Percentiles rank a stretch among this genome's conserved stretches.
Evolutionary conservation across 53 echinoderm and acorn worm genomes (phyloP).

Genomic region (Henricia sp.): DNA sequence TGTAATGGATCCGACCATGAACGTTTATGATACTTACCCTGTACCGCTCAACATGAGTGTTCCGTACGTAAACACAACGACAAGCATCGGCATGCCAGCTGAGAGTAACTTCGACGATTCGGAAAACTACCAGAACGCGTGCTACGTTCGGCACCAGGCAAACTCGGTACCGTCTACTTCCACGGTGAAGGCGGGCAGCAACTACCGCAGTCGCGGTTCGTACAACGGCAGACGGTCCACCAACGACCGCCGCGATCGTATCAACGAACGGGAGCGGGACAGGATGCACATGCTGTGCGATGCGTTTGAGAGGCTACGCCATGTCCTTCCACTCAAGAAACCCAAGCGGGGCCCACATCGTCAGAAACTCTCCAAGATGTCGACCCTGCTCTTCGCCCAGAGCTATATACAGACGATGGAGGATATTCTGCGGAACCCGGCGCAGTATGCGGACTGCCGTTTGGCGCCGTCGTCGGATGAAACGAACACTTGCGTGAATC

Average conservation of each 20-base stretch:
- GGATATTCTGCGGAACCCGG: conserved; percentile 72
- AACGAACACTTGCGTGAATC: neutral
- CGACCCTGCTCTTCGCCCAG: conserved; percentile 90
- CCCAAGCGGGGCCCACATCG: conserved; percentile 73
- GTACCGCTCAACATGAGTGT: neutral
- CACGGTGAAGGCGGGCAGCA: neutral
- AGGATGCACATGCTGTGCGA: conserved; percentile 96
- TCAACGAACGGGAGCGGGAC: conserved; percentile 92
- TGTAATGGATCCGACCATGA: neutral
- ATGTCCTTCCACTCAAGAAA: conserved; percentile 74
- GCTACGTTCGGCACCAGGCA: neutral
- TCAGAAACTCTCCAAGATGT: conserved; percentile 89
- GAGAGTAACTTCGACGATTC: neutral
- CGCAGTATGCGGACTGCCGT: conserved; percentile 54
- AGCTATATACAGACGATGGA: conserved; percentile 86
- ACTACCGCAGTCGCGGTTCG: neutral
- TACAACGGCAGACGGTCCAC: conserved; percentile 82
- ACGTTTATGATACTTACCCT: neutral
- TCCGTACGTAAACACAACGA: neutral
- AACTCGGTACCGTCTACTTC: neutral
- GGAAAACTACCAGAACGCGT: neutral
- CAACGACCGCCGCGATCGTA: conserved; percentile 80
- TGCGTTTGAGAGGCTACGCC: conserved; percentile 85
- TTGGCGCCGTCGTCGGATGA: conserved; percentile 11
- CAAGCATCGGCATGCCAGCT: too few relatives aligned